A percentile compares a stretch with the other conserved stretches of the same genome.
Evolutionary conservation across 2,113 vertebrate species (phyloP).

Genomic region (Mesocricetus auratus): DNA sequence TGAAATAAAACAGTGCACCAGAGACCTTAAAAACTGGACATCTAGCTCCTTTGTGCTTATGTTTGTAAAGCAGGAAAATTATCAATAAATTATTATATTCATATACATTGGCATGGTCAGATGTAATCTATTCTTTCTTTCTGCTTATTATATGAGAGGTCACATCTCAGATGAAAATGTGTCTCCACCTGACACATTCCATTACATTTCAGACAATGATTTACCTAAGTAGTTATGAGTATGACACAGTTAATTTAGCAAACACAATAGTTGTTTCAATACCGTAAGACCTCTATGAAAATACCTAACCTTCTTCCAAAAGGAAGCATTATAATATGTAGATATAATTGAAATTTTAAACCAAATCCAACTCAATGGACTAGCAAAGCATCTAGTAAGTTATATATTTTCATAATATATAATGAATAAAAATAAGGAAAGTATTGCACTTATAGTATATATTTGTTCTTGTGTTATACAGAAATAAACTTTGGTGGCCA

Average conservation of each 20-base stretch:
- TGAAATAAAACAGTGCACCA: not conserved
- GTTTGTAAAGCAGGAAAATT: conserved; percentile 43
- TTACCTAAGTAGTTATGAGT: conserved; percentile 83
- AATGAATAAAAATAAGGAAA: conserved; percentile 59
- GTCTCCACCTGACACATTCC: conserved; percentile 78
- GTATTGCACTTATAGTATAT: conserved; percentile 19
- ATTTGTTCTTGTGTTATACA: not conserved
- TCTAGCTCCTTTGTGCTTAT: conserved; percentile 51
- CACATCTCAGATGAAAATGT: conserved; percentile 81
- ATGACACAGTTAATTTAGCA: conserved; percentile 79
- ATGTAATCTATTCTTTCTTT: conserved; percentile 75
- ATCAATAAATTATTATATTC: conserved; percentile 76
- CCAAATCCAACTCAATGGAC: conserved; percentile 70
- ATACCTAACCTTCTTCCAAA: conserved; percentile 78
- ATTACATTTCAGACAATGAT: conserved; percentile 74
- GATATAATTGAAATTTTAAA: conserved; percentile 76
- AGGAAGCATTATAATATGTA: conserved; percentile 80
- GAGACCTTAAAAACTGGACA: not conserved
- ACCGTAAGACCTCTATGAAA: conserved; percentile 77
- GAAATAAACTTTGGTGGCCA: conserved; percentile 53
- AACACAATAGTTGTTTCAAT: conserved; percentile 80
- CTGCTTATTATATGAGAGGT: conserved; percentile 65
- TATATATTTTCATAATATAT: conserved; percentile 36
- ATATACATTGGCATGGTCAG: conserved; percentile 54
- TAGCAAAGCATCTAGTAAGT: conserved; percentile 74